phyloP scores from a whole-genome alignment of 2,888 invertebrate species.

The Pristionchus entomophagus region DNA sequence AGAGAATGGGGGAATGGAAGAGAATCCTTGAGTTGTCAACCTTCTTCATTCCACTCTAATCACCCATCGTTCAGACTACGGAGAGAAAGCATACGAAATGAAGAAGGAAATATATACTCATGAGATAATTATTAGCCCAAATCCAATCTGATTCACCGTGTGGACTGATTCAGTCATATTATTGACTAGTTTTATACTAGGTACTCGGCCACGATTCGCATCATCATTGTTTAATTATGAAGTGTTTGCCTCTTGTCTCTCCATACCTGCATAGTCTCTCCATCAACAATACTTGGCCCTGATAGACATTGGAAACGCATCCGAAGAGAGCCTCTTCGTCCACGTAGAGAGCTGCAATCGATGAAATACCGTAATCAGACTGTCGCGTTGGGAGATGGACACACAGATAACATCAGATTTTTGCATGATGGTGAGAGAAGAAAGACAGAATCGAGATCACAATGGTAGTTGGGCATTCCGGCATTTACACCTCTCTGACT shows the following conservation, averaged over 20 bases:
- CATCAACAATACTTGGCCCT: slow-evolving; percentile 59
- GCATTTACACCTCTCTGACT: too few species aligned
- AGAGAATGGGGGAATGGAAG: too few species aligned
- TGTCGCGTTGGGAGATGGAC: not conserved
- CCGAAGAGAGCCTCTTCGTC: slow-evolving; percentile 62
- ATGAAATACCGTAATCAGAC: not conserved
- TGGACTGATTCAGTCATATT: not conserved
- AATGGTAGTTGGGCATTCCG: too few species aligned
- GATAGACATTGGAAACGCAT: slow-evolving; percentile 68
- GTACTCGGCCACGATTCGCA: too few species aligned
- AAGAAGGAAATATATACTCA: not conserved
- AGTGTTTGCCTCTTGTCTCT: not conserved
- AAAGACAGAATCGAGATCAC: too few species aligned
- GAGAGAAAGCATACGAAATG: not conserved
- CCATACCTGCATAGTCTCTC: slow-evolving; percentile 67
- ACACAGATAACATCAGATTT: not conserved
- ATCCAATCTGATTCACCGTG: not conserved
- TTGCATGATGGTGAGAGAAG: too few species aligned
- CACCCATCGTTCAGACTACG: too few species aligned
- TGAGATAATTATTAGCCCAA: too few species aligned
- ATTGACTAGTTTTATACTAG: too few species aligned
- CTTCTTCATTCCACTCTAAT: too few species aligned
- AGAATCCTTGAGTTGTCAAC: not conserved
- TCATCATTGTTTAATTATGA: too few species aligned
- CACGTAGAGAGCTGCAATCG: slow-evolving; percentile 58